Evolutionary conservation across 2,113 vertebrate species (phyloP).

Genomic region (Rafetus swinhoei): DNA sequence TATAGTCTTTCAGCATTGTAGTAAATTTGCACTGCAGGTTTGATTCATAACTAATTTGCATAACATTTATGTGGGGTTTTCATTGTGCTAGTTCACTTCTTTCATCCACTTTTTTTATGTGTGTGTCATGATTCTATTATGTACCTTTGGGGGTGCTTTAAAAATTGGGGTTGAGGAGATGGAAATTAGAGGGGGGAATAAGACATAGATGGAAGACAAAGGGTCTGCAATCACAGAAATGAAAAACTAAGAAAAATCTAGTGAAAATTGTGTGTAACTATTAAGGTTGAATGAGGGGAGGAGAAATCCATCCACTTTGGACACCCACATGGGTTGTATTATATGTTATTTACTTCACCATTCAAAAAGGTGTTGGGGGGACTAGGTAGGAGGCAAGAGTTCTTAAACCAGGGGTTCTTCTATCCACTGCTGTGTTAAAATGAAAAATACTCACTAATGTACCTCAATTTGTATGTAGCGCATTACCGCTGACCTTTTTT

Average conservation of each 20-base stretch:
- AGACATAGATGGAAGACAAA: constrained; percentile 38
- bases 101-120: constrained; percentile 58
- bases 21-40: constrained; percentile 75
- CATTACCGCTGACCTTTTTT: background rate
- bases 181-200: background rate
- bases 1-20: constrained; percentile 65
- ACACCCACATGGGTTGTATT: background rate
- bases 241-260: constrained; percentile 30
- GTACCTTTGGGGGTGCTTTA: constrained; percentile 38
- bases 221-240: constrained; percentile 61
- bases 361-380: background rate
- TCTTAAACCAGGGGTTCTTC: background rate
- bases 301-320: background rate
- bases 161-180: constrained; percentile 40
- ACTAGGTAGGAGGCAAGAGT: background rate
- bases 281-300: constrained; percentile 26
- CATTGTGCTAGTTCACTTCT: constrained; percentile 65
- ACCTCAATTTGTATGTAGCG: constrained; percentile 39
- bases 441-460: constrained; percentile 44
- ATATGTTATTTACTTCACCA: constrained; percentile 20
- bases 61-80: constrained; percentile 73
- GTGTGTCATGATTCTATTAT: constrained; percentile 49
- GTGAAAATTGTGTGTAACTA: constrained; percentile 13
- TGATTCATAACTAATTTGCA: constrained; percentile 77
- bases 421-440: constrained; percentile 33